Evolutionary conservation across 2,113 vertebrate species (phyloP), one percentile per base, ranked within the genome.

Genomic region (Pao palembangensis): DNA sequence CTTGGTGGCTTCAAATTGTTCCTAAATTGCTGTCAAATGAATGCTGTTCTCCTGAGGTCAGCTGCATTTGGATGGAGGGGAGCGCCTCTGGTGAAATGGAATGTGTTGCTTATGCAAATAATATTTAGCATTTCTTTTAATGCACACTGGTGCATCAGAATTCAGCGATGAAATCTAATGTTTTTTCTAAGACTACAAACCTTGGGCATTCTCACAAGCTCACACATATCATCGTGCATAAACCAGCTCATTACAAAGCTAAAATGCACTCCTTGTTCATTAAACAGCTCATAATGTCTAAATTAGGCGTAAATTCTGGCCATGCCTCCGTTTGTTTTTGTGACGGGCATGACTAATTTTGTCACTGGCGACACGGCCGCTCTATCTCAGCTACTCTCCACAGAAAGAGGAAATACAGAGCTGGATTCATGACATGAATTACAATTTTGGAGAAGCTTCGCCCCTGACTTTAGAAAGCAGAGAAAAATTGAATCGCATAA

Each of bases 11-110:
- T 81, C 80, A 88, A 83, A 88, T 88, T 81, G 80, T 85, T 85
- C 72, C 81, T 85, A 85, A 85, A 83, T 82, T 83, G 80, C 75
- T 85, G 76, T 82, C 79, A 87, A 80, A 86, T 81, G 70, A 87
- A 75, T 78, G 79, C 73, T 75, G 78, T 64, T 81, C 77, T 66
- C 71, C 73, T 70, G 60, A 65, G 56, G 66, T 67, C 56, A 31
- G 67, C 5, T 20, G 61, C 47, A 47, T 72, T 69, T 61, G 18
- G 3, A 20, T 54, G 25, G 34, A 53, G 28, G 38, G 34, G 34
- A 20, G 58, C 14, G 51, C 16, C 47, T 11, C 38, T 21, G 38
- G 31, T 71, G 58, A 56, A 67, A 69, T 44, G 20, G 4, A 67
- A 51, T 56, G 18, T 56, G 57, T 58, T 60, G 20, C 21, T 53